phyloP scores from a whole-genome alignment of 2,888 invertebrate genomes.

The Metopia argyrocephala region DNA sequence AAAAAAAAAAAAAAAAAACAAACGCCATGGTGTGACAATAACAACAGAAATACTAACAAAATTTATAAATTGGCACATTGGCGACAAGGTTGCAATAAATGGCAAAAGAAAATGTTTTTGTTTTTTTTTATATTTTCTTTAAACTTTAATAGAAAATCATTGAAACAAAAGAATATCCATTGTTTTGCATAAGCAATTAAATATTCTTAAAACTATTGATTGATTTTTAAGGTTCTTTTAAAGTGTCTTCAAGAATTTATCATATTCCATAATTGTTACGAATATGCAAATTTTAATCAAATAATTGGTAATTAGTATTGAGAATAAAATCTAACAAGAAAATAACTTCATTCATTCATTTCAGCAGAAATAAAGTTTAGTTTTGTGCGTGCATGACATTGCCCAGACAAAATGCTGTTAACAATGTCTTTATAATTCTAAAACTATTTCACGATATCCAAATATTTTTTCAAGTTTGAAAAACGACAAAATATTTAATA shows the following conservation, averaged over 20 bases:
- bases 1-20: neutral
- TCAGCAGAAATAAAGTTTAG: too few species aligned
- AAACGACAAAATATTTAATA: too few species aligned
- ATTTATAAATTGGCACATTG: slow-evolving; percentile 50
- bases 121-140: neutral
- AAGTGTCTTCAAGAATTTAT: neutral
- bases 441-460: too few species aligned
- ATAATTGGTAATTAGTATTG: neutral
- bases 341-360: too few species aligned
- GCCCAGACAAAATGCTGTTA: too few species aligned
- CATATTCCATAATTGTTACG: neutral
- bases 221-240: too few species aligned
- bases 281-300: too few species aligned
- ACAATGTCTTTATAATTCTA: too few species aligned
- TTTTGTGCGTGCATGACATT: too few species aligned
- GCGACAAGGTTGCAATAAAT: slow-evolving; percentile 56
- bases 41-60: slow-evolving; percentile 41
- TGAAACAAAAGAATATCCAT: neutral
- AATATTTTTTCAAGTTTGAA: too few species aligned
- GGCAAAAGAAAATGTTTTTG: neutral
- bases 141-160: neutral
- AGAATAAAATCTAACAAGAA: neutral
- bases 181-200: neutral
- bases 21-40: neutral
- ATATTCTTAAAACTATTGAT: too few species aligned